Evolutionary conservation across 2,888 invertebrate genomes (phyloP), one percentile per base, ranked within the genome.

Genomic region (Luffia ferchaultella): DNA sequence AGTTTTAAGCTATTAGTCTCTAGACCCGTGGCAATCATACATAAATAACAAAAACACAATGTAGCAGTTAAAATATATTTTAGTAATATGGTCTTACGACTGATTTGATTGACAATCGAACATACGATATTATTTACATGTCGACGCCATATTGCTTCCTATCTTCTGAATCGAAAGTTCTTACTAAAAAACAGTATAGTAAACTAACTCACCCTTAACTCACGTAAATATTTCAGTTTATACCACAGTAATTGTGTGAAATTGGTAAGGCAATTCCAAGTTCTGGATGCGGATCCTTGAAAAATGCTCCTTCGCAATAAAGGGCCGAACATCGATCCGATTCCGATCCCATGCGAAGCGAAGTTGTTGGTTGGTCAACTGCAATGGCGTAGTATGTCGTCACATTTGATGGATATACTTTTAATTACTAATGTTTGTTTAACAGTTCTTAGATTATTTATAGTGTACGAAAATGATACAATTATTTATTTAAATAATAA

Each of bases 291-390:
- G 71, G 89, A 88, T 76, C 86, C 88, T 85, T 88, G 88, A 84
- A 89, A 79, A 76, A 88, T 78, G 76, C 85, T 84, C 84, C 86
- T 85, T 83, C 82, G 85, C 77, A 87, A 71, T 77, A 87, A 80
- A 80, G 87, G 86, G 77, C 87, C 87, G 79, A 88, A 88, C 88
- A 88, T 88, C 87, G 88, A 88, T 88, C 87, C 87, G 85, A 86
- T 79, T 84, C 71, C 70, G 61, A 73, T 65, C 45, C 20, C 16
- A 67, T 70, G 67, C 48, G 42, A 45, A 30, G 30, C 30, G 30
- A 30, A 12, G 12, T 30, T 30, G 30, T 30, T 66, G 64, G 65
- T 71, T 67, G 63, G 70, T 76, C 71, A 73, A 69, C 50, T 65
- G 63, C 62, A 60, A 65, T 62, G 66, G 70, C 64, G 60, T 62